phyloP scores from a whole-genome alignment of 1,140 invertebrate genomes.

The Protaetia brevitarsis region DNA sequence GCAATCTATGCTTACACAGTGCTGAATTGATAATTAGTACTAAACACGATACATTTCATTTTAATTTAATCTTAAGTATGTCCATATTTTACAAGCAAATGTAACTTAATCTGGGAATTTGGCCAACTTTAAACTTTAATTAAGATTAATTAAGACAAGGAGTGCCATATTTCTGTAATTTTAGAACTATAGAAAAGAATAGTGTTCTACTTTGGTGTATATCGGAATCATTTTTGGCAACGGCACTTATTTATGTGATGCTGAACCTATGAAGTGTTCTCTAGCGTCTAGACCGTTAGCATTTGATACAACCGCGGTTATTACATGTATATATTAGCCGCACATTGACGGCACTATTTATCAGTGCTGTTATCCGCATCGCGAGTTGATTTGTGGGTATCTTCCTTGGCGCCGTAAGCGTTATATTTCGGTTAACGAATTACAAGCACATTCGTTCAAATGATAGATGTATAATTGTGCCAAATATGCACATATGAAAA shows the following conservation, averaged over 20 bases:
- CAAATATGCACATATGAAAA: too few relatives aligned
- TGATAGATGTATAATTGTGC: not conserved
- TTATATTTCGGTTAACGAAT: not conserved
- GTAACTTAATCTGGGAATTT: too few relatives aligned
- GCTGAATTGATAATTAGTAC: too few relatives aligned
- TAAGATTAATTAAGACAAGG: too few relatives aligned
- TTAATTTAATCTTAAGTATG: too few relatives aligned
- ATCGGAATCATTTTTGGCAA: slow-evolving; percentile 12
- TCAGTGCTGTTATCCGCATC: slow-evolving; percentile 1
- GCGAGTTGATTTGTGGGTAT: not conserved
- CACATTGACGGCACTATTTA: not conserved
- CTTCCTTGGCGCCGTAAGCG: slow-evolving; percentile 12
- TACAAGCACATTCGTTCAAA: not conserved
- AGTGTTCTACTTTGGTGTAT: not conserved
- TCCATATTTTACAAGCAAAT: too few relatives aligned
- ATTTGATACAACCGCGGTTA: slow-evolving; percentile 5
- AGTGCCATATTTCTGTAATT: not conserved
- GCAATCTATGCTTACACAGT: too few relatives aligned
- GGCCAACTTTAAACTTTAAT: too few relatives aligned
- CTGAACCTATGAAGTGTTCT: not conserved
- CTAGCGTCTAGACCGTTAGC: not conserved
- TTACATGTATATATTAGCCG: not conserved
- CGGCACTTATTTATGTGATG: not conserved
- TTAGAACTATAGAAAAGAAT: not conserved
- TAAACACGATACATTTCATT: too few relatives aligned